Percentiles rank a stretch among this genome's conserved stretches.
Evolutionary conservation across 2,888 invertebrate genomes (phyloP).

Genomic region (Pachymerium ferrugineum): DNA sequence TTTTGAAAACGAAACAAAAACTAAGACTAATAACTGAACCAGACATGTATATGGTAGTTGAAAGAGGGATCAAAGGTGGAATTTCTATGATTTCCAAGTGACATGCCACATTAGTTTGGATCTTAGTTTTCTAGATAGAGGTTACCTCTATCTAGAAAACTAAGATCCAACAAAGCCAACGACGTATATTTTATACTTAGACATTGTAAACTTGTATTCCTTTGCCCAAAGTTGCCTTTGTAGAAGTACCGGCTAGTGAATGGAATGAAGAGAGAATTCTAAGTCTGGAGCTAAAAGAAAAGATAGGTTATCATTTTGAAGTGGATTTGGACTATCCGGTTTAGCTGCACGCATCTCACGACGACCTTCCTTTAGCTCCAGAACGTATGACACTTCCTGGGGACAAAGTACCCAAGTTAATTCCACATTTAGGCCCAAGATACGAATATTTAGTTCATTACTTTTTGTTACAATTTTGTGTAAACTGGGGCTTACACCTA

Average conservation of each 20-base stretch:
- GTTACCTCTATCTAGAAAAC: background rate
- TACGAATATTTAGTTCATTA: conserved; percentile 39
- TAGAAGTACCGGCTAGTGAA: too few species aligned
- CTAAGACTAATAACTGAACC: background rate
- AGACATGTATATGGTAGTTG: background rate
- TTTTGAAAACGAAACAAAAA: background rate
- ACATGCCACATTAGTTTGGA: conserved; percentile 32
- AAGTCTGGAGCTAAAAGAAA: background rate
- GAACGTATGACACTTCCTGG: conserved; percentile 29
- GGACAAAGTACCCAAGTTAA: conserved; percentile 29
- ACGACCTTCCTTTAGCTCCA: conserved; percentile 36
- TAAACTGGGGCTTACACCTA: conserved; percentile 38
- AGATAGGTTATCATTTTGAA: conserved; percentile 33
- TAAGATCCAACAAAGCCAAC: conserved; percentile 17
- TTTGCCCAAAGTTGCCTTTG: conserved; percentile 33
- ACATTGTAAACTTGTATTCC: conserved; percentile 38
- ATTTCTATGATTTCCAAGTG: conserved; percentile 38
- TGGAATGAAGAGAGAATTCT: background rate
- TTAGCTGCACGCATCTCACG: conserved; percentile 31
- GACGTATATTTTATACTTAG: conserved; percentile 32
- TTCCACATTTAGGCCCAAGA: conserved; percentile 37
- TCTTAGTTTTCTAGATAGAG: too few species aligned
- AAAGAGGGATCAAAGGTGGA: background rate
- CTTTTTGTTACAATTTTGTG: conserved; percentile 38
- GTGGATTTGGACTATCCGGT: conserved; percentile 35